phyloP scores from a whole-genome alignment of 1,140 invertebrate genomes.

The Triops cancriformis region DNA sequence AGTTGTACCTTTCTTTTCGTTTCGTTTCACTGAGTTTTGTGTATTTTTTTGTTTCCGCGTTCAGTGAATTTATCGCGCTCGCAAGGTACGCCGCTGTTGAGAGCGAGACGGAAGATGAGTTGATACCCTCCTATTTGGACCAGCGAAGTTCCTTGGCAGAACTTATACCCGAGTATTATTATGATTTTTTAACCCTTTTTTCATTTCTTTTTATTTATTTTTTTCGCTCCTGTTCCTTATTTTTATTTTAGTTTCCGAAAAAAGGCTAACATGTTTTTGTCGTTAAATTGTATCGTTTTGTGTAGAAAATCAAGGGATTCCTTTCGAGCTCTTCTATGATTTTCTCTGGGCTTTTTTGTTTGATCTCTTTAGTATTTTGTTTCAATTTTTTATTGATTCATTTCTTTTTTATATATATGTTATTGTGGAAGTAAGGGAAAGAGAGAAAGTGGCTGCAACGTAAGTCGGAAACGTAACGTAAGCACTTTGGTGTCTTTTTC shows the following conservation, averaged over 20 bases:
- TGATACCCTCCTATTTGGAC: conserved; percentile 34
- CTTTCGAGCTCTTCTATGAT: background rate
- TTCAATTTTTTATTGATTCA: background rate
- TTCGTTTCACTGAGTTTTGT: conserved; percentile 35
- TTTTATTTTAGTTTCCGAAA: background rate
- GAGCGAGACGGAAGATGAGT: conserved; percentile 48
- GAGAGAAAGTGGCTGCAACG: background rate
- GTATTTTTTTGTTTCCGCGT: background rate
- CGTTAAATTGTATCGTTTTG: background rate
- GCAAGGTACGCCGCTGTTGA: conserved; percentile 42
- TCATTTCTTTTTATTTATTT: conserved; percentile 37
- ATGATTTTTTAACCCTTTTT: background rate
- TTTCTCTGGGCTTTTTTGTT: no score
- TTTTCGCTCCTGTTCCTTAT: background rate
- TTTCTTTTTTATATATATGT: conserved; percentile 25
- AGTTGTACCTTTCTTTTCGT: conserved; percentile 38
- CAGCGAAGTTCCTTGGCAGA: conserved; percentile 41
- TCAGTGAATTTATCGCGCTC: conserved; percentile 30
- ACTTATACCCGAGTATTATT: conserved; percentile 45
- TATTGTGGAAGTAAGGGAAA: conserved; percentile 20
- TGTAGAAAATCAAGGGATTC: background rate
- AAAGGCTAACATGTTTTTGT: background rate
- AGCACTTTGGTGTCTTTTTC: conserved; percentile 28
- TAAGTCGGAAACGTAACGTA: conserved; percentile 14
- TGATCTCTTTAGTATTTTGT: no score